These are phyloP conservation scores for Drosophila rubida DNA, from an alignment of 2,888 invertebrate species.

Conservation along the genomic window DNA sequence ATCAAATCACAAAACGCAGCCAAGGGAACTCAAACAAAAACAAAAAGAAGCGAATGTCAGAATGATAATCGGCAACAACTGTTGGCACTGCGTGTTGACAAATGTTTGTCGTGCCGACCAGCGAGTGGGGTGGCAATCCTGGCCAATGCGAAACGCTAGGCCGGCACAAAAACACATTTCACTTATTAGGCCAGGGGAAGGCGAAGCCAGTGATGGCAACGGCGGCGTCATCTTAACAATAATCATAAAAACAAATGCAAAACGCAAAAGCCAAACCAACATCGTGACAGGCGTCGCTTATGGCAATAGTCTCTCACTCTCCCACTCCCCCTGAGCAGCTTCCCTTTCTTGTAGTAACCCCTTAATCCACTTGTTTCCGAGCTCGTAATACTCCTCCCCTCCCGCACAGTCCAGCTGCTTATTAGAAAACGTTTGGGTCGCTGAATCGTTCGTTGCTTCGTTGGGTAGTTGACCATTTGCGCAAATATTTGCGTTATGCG, in stretches of 20 bases:
- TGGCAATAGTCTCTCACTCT: slow-evolving; percentile 15
- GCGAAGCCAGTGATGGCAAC: neutral
- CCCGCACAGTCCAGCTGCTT: slow-evolving; percentile 23
- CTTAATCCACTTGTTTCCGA: slow-evolving; percentile 81
- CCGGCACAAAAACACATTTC: slow-evolving; percentile 79
- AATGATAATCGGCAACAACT: slow-evolving; percentile 83
- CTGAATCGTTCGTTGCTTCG: neutral
- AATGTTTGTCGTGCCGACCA: slow-evolving; percentile 52
- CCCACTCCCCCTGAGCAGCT: neutral
- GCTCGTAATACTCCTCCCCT: slow-evolving; percentile 35
- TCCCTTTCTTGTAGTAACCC: slow-evolving; percentile 45
- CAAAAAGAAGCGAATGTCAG: slow-evolving; percentile 62
- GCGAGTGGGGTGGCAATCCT: slow-evolving; percentile 34
- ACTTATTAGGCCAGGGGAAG: slow-evolving; percentile 66
- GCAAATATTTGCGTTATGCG: slow-evolving; percentile 61
- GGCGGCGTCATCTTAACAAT: slow-evolving; percentile 68
- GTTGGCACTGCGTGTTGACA: slow-evolving; percentile 78
- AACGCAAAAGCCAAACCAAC: slow-evolving; percentile 64
- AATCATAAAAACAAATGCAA: slow-evolving; percentile 82
- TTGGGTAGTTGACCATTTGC: slow-evolving; percentile 47
- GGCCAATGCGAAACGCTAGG: slow-evolving; percentile 50
- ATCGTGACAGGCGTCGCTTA: slow-evolving; percentile 28
- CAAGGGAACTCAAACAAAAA: slow-evolving; percentile 64
- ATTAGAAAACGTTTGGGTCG: slow-evolving; percentile 37
- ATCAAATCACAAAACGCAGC: slow-evolving; percentile 72